Base-by-base conservation (phyloP, 2,888 invertebrate species). In the Ormyrus labotus region DNA sequence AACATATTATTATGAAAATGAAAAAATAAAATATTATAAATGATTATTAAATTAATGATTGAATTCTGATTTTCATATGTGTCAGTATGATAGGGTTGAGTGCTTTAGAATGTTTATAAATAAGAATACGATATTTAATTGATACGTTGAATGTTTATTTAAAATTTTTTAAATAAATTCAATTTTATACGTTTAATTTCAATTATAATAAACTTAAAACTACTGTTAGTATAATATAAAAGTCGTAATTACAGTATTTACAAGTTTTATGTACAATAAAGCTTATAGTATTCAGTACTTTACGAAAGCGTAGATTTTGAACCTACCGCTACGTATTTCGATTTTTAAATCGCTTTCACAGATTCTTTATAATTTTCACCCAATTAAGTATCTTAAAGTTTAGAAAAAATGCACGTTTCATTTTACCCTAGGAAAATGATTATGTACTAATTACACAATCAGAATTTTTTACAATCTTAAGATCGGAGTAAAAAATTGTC, bases 261-360 rank as follows among this genome's bases (percentile, higher is more conserved):
- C 69, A 76, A 55, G 55, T 69, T 57, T 47, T 63, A 34, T 76
- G 55, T 51, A 76, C 68, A 63, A 69, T 76, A 76, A 69, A 76
- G 69, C 63, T 76, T 69, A 69, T 4, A 73, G 57, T 79, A 79
- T 63, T 74, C 69, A 74, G 79, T 79, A 74, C 79, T 63, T 73
- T 79, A 48, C 34, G 34, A 34, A 34, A 34, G 57, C n/a, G 65
- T 63, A 45, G 50, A 13, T 45, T 50, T 61, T 5, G 8, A 34
- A 61, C 61, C 65, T 34, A 10, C 48, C 61, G 55, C 48, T 65
- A n/a, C 34, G 55, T 61, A 67, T 68, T 78, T 78, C n/a, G 72
- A 50, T 53, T 72, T 69, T 48, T 11, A 51, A 13, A 78, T 70
- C 57, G 45, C 34, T 47, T 19, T 48, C 7, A n/a, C 64, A 51